phyloP scores from a whole-genome alignment of 2,888 invertebrate species.

The Dusona sp. region DNA sequence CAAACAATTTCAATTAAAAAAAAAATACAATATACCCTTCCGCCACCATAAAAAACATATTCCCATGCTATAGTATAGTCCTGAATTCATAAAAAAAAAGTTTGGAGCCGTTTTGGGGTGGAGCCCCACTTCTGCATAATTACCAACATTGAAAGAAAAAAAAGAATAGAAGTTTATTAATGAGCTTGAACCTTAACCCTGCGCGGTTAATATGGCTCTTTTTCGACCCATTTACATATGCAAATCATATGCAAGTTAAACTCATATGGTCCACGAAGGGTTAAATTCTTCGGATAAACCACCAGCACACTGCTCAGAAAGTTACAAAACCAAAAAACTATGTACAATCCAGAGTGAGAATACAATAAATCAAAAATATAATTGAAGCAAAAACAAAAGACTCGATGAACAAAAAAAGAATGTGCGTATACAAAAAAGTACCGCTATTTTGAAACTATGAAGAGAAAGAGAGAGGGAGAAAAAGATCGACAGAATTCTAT shows the following conservation, averaged over 20 bases:
- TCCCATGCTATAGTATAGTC: no score
- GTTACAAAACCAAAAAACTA: neutral
- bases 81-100: no score
- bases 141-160: neutral
- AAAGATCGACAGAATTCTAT: slow-evolving; percentile 15
- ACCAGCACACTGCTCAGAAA: neutral
- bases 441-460: neutral
- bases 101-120: no score
- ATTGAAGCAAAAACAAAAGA: neutral
- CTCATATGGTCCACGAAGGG: no score
- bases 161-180: neutral
- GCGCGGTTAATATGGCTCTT: no score
- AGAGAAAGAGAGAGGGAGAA: neutral
- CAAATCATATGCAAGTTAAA: no score
- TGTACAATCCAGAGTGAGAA: neutral
- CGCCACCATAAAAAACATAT: no score
- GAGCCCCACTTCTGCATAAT: no score
- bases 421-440: neutral
- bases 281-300: neutral
- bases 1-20: no score
- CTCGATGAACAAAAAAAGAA: neutral
- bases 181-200: no score
- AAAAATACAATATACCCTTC: no score
- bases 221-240: no score
- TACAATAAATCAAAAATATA: neutral